Percentiles rank a stretch among this genome's conserved stretches.
phyloP scores from a whole-genome alignment of 1,140 invertebrate genomes.

The Aporrectodea caliginosa region DNA sequence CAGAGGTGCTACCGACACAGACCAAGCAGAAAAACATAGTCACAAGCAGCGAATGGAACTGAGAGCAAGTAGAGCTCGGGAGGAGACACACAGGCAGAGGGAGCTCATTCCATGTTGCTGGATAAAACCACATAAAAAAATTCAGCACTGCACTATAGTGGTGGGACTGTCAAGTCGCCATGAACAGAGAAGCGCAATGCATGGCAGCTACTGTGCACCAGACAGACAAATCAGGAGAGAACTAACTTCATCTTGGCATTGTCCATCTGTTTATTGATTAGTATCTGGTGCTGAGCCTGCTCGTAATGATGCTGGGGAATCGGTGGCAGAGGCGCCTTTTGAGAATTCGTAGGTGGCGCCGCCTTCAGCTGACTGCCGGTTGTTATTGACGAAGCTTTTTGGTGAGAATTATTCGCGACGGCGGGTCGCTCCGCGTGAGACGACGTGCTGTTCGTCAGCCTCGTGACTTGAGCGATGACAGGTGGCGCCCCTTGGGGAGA shows the following conservation, averaged over 20 bases:
- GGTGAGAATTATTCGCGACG: background rate
- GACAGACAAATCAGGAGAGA: background rate
- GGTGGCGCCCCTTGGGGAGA: background rate
- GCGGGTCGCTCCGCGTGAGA: slow-evolving; percentile 4
- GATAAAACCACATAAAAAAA: too few relatives aligned
- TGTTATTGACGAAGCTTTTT: slow-evolving; percentile 4
- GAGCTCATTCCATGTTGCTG: too few relatives aligned
- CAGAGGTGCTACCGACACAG: too few relatives aligned
- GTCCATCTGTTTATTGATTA: slow-evolving; percentile 22
- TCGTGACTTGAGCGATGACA: background rate
- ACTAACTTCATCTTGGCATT: slow-evolving; percentile 56
- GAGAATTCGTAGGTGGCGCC: background rate
- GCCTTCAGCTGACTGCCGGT: background rate
- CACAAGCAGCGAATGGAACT: too few relatives aligned
- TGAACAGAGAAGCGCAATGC: too few relatives aligned
- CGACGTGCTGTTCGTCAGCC: too few relatives aligned
- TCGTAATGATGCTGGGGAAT: slow-evolving; percentile 22
- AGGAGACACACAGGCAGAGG: too few relatives aligned
- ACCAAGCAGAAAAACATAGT: too few relatives aligned
- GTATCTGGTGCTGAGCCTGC: slow-evolving; percentile 20
- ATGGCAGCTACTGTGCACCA: too few relatives aligned
- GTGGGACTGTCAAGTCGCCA: too few relatives aligned
- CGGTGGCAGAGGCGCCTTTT: slow-evolving; percentile 6
- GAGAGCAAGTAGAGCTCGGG: too few relatives aligned
- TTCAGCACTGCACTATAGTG: too few relatives aligned